A percentile compares a stretch with the other conserved stretches of the same genome.
phyloP scores from a whole-genome alignment of 2,797 vertebrate species.

The Eleutherodactylus coqui region DNA sequence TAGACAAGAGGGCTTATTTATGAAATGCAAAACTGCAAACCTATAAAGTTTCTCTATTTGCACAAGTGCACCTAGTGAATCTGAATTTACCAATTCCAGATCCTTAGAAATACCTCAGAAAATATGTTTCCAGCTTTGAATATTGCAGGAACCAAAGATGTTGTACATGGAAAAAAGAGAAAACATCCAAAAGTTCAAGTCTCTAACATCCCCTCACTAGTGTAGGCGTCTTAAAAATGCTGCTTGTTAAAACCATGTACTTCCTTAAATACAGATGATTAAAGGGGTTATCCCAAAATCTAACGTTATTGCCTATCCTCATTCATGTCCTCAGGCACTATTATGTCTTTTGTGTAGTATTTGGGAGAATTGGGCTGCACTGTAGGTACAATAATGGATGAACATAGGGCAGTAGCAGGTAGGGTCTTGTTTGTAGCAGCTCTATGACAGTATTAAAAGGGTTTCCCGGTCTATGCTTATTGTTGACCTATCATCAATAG shows the following conservation, averaged over 20 bases:
- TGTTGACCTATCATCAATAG: too few relatives aligned
- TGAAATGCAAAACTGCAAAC: conserved; percentile 10
- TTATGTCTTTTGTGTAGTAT: too few relatives aligned
- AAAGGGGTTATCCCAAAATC: too few relatives aligned
- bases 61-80: conserved; percentile 9
- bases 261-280: not conserved
- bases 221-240: not conserved
- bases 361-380: too few relatives aligned
- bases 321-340: too few relatives aligned
- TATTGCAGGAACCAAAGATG: not conserved
- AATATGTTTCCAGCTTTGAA: not conserved
- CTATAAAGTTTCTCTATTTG: conserved; percentile 21
- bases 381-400: too few relatives aligned
- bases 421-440: too few relatives aligned
- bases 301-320: too few relatives aligned
- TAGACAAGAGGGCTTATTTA: conserved; percentile 25
- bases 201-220: not conserved
- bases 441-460: too few relatives aligned
- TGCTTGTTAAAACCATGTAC: not conserved
- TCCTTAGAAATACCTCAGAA: not conserved
- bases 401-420: too few relatives aligned
- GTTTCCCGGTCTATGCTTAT: too few relatives aligned
- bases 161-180: not conserved
- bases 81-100: not conserved
- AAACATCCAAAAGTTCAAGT: not conserved